Base-by-base conservation (phyloP, 2,888 invertebrate species). In the Microplitis deprimator region DNA sequence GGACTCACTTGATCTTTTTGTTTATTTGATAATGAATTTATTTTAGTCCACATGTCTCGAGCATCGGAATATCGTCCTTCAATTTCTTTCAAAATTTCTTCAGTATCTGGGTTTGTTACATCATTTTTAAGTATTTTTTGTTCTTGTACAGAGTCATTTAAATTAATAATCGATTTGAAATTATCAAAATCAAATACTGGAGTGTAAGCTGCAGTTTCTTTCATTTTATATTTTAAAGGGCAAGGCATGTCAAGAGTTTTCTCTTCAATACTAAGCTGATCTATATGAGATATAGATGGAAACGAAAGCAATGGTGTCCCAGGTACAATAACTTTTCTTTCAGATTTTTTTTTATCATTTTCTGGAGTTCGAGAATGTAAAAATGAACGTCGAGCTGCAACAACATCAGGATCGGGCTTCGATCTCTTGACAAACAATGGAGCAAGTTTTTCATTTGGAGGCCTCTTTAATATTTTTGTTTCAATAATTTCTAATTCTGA, bases 351-450 rank as follows among this genome's bases (percentile, higher is more conserved):
- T 81, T 92, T 93, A 68, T 94, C 87, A 81, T 92, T 91, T 39
- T 94, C 93, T 8, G 94, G 94, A 6, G 94, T 92, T n/a, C 94
- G 94, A 79, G 95, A 94, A 82, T 93, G 92, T 60, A 96, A 90
- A 89, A 96, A 95, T 79, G 92, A 92, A 79, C 92, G 92, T 82
- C 93, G 93, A 5, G 95, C 95, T 87, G 93, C 92, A 67, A 93
- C 77, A 64, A 91, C 89, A 73, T 90, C 91, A 16, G 92, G 91
- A 90, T 94, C 93, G 16, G 91, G 85, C 85, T 92, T 92, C 6
- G 91, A 91, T 65, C 88, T 87, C 78, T 91, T 92, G 0, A 91
- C 85, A 89, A 96, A 96, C 68, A 96, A 91, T n/a, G 96, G 95
- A 1, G 95, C 95, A 16, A 90, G 86, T 80, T 88, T 89, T 82